A percentile compares a stretch with the other conserved stretches of the same genome.
Conservation (phyloP, 2,113 vertebrate species). For the Columba livia region DNA sequence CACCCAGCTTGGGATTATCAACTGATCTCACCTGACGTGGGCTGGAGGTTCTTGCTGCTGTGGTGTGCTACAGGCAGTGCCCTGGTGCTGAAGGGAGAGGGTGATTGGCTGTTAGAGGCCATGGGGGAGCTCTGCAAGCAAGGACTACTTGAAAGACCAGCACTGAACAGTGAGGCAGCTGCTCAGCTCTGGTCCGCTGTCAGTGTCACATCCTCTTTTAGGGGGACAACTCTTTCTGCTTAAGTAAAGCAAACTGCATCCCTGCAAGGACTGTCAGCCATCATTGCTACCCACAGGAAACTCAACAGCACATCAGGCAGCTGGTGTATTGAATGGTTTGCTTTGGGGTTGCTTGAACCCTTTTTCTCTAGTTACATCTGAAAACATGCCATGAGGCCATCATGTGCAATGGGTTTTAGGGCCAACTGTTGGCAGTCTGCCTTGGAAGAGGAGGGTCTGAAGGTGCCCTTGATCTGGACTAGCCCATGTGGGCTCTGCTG, state of each 20-base stretch:
- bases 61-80: neutral
- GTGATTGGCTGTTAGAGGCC: rapidly evolving
- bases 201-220: neutral
- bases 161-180: neutral
- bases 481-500: rapidly evolving
- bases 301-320: neutral
- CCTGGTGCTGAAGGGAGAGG: neutral
- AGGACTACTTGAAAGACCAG: neutral
- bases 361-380: neutral
- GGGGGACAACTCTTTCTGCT: neutral
- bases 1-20: neutral
- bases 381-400: neutral
- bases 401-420: neutral
- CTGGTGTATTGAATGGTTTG: neutral
- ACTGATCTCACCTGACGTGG: neutral
- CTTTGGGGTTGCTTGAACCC: neutral
- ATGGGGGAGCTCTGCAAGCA: neutral
- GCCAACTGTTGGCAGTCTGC: neutral
- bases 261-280: neutral
- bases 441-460: neutral
- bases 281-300: neutral
- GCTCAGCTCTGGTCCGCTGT: neutral
- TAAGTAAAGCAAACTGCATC: neutral
- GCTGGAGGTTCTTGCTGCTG: neutral
- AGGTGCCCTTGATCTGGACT: neutral